These are phyloP conservation scores for Danio tinwini DNA, from an alignment of 2,797 vertebrate genomes.

Conservation along the genomic window DNA sequence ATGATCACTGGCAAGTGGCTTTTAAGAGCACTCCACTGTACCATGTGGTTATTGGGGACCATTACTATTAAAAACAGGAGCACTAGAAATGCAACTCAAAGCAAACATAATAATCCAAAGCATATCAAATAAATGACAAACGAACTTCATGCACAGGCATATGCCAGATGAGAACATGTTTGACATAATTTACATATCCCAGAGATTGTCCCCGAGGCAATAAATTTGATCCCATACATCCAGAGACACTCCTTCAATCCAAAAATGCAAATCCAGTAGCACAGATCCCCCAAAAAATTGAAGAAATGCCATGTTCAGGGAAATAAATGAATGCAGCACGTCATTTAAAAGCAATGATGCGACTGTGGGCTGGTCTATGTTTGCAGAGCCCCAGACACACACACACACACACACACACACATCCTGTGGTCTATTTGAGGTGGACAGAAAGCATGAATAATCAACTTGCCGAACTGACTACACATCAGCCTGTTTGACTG, in stretches of 20 bases:
- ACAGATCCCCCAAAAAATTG: background rate
- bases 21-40: background rate
- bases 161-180: background rate
- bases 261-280: background rate
- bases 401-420: background rate
- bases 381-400: conserved; percentile 3
- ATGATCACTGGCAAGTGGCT: background rate
- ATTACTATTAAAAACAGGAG: background rate
- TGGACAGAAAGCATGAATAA: conserved; percentile 15
- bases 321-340: background rate
- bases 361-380: background rate
- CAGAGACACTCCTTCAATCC: background rate
- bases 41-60: background rate
- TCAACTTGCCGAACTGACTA: conserved; percentile 20
- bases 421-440: conserved; percentile 38
- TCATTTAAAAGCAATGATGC: conserved; percentile 3
- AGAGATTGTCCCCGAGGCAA: background rate
- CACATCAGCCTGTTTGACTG: conserved; percentile 24
- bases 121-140: background rate
- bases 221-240: background rate
- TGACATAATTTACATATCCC: conserved; percentile 4
- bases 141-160: background rate
- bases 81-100: background rate
- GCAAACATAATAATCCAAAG: background rate
- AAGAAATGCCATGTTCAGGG: background rate